Evolutionary conservation across 2,113 vertebrate species (phyloP).

Genomic region (Hyla sarda): DNA sequence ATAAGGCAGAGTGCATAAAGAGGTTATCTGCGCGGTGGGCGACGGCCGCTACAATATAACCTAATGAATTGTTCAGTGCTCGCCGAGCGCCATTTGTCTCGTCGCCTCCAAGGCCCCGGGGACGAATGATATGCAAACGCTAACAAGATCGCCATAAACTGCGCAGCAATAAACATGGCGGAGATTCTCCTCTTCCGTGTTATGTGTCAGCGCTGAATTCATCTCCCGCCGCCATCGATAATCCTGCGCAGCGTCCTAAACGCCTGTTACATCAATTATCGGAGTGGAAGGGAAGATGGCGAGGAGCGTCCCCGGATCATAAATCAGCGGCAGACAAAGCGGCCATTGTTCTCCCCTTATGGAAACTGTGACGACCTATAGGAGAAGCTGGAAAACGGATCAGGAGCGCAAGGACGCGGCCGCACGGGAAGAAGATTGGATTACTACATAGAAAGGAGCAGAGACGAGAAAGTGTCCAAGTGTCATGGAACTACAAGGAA

Average conservation of each 20-base stretch:
- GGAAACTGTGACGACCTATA: background rate
- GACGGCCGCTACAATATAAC: conserved; percentile 69
- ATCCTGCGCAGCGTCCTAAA: conserved; percentile 74
- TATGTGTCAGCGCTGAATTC: conserved; percentile 72
- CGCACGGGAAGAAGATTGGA: too few relatives aligned
- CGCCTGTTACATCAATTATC: conserved; percentile 79
- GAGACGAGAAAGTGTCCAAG: background rate
- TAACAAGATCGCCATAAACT: conserved; percentile 77
- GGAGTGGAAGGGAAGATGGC: conserved; percentile 56
- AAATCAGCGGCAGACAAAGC: background rate
- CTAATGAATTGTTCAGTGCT: conserved; percentile 77
- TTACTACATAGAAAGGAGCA: too few relatives aligned
- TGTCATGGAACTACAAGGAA: too few relatives aligned
- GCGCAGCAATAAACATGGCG: conserved; percentile 73
- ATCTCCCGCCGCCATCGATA: conserved; percentile 65
- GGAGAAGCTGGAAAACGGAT: conserved; percentile 13
- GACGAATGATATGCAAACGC: conserved; percentile 70
- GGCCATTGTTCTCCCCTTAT: background rate
- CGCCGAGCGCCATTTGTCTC: conserved; percentile 73
- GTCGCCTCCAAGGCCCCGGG: conserved; percentile 71
- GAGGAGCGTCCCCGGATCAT: conserved; percentile 35
- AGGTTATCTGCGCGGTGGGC: conserved; percentile 71
- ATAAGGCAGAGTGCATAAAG: conserved; percentile 74
- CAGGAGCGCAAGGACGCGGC: too few relatives aligned
- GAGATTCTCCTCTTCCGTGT: conserved; percentile 72